Evolutionary conservation across 1,140 invertebrate species (phyloP).

Genomic region (Zaprionus africanus): DNA sequence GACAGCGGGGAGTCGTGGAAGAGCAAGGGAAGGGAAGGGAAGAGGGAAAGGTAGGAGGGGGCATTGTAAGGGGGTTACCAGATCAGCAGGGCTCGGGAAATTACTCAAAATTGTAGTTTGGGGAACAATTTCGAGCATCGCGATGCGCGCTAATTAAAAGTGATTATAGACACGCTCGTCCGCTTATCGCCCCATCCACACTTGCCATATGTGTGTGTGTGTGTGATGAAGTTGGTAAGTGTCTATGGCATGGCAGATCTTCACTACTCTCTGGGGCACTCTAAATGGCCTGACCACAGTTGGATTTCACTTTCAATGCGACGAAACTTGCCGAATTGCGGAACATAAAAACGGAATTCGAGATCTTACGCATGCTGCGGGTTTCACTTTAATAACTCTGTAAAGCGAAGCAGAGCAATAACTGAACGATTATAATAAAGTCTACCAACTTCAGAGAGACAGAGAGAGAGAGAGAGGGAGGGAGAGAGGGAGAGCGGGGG

Average conservation of each 20-base stretch:
- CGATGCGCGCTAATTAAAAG: slow-evolving; percentile 66
- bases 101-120: slow-evolving; percentile 68
- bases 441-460: not conserved
- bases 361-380: no score
- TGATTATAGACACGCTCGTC: slow-evolving; percentile 75
- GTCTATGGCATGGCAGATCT: not conserved
- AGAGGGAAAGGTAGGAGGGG: slow-evolving; percentile 17
- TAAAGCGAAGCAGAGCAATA: no score
- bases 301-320: not conserved
- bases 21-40: not conserved
- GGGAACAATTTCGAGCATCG: slow-evolving; percentile 29
- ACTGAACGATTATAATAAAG: not conserved
- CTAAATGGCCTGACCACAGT: not conserved
- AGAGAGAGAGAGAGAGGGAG: not conserved
- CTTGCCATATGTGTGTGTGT: not conserved
- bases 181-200: no score
- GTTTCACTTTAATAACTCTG: no score
- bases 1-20: not conserved
- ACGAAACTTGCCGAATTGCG: not conserved
- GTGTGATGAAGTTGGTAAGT: no score
- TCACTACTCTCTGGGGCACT: not conserved
- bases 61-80: slow-evolving; percentile 4
- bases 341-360: not conserved
- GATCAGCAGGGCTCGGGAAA: slow-evolving; percentile 39
- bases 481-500: not conserved